These are phyloP conservation scores for Drosophila navojoa DNA, from an alignment of 1,140 invertebrate species.

Conservation along the genomic window DNA sequence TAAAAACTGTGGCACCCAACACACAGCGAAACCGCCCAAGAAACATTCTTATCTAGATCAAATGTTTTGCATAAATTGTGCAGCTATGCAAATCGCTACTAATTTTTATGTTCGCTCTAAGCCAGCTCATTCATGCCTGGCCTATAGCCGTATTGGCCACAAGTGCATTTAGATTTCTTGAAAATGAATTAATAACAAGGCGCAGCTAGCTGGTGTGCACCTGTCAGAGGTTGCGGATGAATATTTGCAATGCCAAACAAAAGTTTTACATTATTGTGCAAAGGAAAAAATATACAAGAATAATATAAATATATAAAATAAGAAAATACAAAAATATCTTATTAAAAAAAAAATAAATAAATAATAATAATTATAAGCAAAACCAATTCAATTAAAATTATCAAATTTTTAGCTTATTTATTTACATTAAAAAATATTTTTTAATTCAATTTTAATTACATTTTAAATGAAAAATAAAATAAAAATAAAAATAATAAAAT, in stretches of 20 bases:
- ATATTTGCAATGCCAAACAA: background rate
- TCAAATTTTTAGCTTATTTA: too few relatives aligned
- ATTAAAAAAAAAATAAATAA: too few relatives aligned
- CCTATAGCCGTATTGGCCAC: constrained; percentile 13
- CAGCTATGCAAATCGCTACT: constrained; percentile 75
- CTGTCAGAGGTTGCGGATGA: constrained; percentile 2
- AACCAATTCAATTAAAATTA: too few relatives aligned
- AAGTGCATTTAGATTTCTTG: constrained; percentile 6
- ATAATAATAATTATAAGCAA: too few relatives aligned
- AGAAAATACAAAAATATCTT: too few relatives aligned
- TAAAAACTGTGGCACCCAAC: constrained; percentile 49
- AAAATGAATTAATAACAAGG: constrained; percentile 21
- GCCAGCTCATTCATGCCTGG: constrained; percentile 65
- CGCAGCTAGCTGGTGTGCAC: constrained; percentile 1
- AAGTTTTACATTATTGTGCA: too few relatives aligned
- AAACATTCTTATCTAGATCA: constrained; percentile 67
- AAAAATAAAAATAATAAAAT: too few relatives aligned
- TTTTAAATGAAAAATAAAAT: too few relatives aligned
- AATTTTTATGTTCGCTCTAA: constrained; percentile 73
- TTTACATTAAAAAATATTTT: too few relatives aligned
- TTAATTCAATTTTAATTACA: too few relatives aligned
- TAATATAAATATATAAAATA: too few relatives aligned
- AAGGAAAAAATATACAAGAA: too few relatives aligned
- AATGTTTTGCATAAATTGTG: constrained; percentile 74
- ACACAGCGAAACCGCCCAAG: constrained; percentile 29